These are phyloP conservation scores for Drosophila paranaensis DNA, from an alignment of 2,888 invertebrate species.

Conservation along the genomic window DNA sequence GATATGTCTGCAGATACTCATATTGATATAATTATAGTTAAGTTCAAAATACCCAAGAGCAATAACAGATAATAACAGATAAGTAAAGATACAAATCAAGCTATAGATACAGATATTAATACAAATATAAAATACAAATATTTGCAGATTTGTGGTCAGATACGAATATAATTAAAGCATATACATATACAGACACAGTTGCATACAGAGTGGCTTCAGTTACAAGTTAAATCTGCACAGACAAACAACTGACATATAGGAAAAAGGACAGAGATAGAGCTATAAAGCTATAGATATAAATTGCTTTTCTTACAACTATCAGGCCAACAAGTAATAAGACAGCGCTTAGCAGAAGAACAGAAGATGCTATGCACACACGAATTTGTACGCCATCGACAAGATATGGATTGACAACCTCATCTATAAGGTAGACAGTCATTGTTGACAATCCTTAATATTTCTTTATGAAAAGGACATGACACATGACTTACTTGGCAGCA, in stretches of 20 bases:
- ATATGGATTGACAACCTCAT: slow-evolving; percentile 14
- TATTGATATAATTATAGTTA: background rate
- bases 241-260: background rate
- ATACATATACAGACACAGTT: background rate
- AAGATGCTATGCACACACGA: slow-evolving; percentile 2
- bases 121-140: background rate
- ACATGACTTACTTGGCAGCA: slow-evolving; percentile 26
- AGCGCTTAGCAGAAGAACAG: slow-evolving; percentile 2
- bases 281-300: background rate
- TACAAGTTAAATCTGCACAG: background rate
- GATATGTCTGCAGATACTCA: background rate
- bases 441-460: background rate
- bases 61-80: background rate
- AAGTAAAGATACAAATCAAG: background rate
- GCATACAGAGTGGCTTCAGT: background rate
- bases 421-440: background rate
- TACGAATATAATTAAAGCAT: background rate
- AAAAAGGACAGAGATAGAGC: background rate
- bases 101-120: background rate
- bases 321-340: slow-evolving; percentile 5
- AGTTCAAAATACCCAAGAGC: background rate
- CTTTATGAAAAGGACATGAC: background rate
- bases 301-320: slow-evolving; percentile 11
- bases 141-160: background rate
- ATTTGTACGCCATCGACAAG: background rate